Evolutionary conservation across 2,888 invertebrate species (phyloP).

Genomic region (Apoda limacodes): DNA sequence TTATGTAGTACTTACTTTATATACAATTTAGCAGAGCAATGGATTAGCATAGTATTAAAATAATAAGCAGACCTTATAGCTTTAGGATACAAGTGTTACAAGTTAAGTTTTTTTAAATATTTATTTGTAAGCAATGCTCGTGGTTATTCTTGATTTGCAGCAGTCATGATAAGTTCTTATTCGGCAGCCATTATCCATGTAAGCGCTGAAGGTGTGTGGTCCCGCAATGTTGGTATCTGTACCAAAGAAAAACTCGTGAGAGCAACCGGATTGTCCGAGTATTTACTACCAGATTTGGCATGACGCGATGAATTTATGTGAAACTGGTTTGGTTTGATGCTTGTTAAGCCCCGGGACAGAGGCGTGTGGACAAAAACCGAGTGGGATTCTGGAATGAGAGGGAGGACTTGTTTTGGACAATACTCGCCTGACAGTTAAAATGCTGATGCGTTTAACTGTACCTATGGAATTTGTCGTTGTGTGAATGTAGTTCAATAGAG

Average conservation of each 20-base stretch:
- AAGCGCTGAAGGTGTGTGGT: slow-evolving; percentile 9
- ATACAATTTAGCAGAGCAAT: too few species aligned
- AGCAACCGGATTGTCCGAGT: slow-evolving; percentile 38
- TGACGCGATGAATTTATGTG: slow-evolving; percentile 44
- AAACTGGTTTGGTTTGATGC: slow-evolving; percentile 61
- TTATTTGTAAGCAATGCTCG: too few species aligned
- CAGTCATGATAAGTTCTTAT: too few species aligned
- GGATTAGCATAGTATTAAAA: too few species aligned
- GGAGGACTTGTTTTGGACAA: slow-evolving; percentile 56
- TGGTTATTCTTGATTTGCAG: too few species aligned
- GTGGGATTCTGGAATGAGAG: slow-evolving; percentile 30
- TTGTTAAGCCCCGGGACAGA: slow-evolving; percentile 57
- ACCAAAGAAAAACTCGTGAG: slow-evolving; percentile 32
- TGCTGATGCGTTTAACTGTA: slow-evolving; percentile 47
- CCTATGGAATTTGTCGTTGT: too few species aligned
- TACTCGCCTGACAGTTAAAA: slow-evolving; percentile 56
- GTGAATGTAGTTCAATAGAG: too few species aligned
- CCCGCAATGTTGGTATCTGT: slow-evolving; percentile 17
- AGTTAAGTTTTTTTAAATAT: too few species aligned
- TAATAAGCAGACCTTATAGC: too few species aligned
- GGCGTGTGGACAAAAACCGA: slow-evolving; percentile 58
- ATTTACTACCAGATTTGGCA: slow-evolving; percentile 56
- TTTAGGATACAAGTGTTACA: too few species aligned
- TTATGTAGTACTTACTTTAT: too few species aligned
- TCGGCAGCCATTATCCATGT: too few species aligned